Base-by-base conservation (phyloP, 2,888 invertebrate genomes). In the Drosophila pseudotakahashii region DNA sequence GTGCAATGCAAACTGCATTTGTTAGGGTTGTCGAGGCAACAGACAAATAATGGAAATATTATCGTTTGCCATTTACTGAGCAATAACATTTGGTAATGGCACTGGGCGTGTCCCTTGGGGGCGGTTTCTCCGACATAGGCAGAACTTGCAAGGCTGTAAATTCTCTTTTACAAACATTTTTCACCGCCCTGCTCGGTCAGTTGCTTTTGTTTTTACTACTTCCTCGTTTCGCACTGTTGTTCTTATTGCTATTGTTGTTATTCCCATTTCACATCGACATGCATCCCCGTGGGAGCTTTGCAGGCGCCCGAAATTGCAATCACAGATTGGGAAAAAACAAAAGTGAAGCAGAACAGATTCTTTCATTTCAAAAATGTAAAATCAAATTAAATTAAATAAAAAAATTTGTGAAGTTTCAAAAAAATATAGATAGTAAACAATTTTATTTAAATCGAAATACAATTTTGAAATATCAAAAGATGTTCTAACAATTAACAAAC, bases 251-350 rank as follows among this genome's bases (percentile, higher is more conserved):
- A 59, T 42, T 59, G 41, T 58, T 36, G 34, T 34, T 16, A 14
- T 37, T 26, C 34, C 59, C 48, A 58, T 47, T 77, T 30, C 84
- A 80, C 74, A 84, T 70, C 78, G 83, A 85, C 77, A 84, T 70
- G 87, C 77, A 85, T 85, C 87, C 85, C 85, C 87, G 85, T 85
- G 85, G 85, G 85, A 85, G 73, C 74, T 62, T 62, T 34, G 55
- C 47, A 41, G 44, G 77, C 71, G 71, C 62, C 69, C 72, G 39
- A 77, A 81, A 84, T 72, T 77, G 76, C 60, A 60, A 71, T 41
- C 30, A 60, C 59, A 59, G 26, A 13, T 36, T 19, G 36, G 23
- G 60, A 57, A 5, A 39, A 45, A 36, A 30, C 13, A 32, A 10
- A 16, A 16, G 30, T 19, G 39, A 30, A 2, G 19, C 19, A 19